Evolutionary conservation across 2,888 invertebrate species (phyloP).

Genomic region (Drosophila prostipennis): DNA sequence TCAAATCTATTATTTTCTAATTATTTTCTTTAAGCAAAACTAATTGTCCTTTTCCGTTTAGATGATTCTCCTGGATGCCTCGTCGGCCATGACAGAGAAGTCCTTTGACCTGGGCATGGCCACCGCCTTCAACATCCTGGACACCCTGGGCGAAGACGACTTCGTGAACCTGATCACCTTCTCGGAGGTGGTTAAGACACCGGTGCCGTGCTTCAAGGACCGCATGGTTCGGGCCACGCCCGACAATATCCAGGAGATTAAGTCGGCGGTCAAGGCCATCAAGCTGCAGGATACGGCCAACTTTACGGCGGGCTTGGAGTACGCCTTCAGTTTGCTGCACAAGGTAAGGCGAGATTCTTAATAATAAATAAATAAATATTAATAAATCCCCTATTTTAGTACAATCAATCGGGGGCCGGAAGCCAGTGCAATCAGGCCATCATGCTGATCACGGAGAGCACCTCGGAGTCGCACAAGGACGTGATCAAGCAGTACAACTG

Average conservation of each 20-base stretch:
- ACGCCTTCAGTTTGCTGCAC: conserved; percentile 95
- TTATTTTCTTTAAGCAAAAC: too few relatives aligned
- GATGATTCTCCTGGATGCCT: conserved; percentile 94
- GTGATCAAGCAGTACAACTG: conserved; percentile 93
- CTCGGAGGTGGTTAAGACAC: conserved; percentile 91
- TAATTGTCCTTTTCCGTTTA: conserved; percentile 29
- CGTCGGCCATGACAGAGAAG: conserved; percentile 94
- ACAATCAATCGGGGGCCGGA: conserved; percentile 93
- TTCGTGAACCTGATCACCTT: conserved; percentile 98
- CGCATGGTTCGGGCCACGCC: conserved; percentile 94
- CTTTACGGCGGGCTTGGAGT: conserved; percentile 95
- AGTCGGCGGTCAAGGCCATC: conserved; percentile 90
- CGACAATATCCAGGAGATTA: conserved; percentile 92
- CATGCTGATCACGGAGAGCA: conserved; percentile 97
- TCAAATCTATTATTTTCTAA: too few relatives aligned
- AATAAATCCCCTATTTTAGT: conserved; percentile 84
- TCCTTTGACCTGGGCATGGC: conserved; percentile 93
- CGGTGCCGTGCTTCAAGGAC: conserved; percentile 95
- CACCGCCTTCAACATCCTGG: conserved; percentile 94
- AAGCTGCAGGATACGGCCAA: conserved; percentile 93
- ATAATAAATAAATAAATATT: neutral
- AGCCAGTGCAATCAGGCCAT: conserved; percentile 99
- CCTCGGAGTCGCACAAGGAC: conserved; percentile 88
- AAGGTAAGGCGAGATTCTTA: conserved; percentile 86
- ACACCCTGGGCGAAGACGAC: conserved; percentile 98